phyloP scores from a whole-genome alignment of 2,797 vertebrate genomes.

The Galago senegalensis region DNA sequence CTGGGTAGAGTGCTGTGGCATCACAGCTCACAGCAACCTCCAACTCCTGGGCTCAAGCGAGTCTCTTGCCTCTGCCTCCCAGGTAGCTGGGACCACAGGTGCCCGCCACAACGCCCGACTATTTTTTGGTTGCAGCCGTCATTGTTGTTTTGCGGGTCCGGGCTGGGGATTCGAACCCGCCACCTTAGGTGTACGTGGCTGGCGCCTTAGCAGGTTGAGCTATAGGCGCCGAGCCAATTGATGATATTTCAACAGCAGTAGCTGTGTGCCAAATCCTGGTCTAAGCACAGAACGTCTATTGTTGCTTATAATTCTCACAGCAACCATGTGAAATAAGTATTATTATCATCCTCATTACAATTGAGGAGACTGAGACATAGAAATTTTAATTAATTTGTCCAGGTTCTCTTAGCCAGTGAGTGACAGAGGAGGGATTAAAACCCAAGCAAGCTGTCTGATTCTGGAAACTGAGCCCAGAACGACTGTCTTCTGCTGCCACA shows the following conservation, averaged over 20 bases:
- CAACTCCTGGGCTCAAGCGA: no score
- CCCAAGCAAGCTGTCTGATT: not conserved
- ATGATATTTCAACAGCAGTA: not conserved
- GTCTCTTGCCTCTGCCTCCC: no score
- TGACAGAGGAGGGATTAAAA: not conserved
- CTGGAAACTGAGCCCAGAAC: not conserved
- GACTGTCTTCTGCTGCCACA: not conserved
- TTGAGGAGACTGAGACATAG: not conserved
- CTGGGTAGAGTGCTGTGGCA: no score
- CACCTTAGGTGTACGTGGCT: no score
- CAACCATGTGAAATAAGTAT: not conserved
- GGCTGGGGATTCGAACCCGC: no score
- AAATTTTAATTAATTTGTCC: not conserved
- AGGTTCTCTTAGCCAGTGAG: not conserved
- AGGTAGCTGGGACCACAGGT: no score
- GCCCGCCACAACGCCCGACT: no score
- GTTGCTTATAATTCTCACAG: slow-evolving; percentile 24
- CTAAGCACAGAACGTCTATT: not conserved
- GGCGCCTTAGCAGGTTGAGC: no score
- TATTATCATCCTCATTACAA: not conserved
- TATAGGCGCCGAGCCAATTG: not conserved
- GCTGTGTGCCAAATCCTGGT: not conserved
- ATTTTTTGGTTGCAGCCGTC: no score
- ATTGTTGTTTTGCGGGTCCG: no score
- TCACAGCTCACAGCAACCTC: no score